Percentiles rank a stretch among this genome's conserved stretches.
Conservation (phyloP, 2,113 vertebrate species). For the Macaca mulatta region DNA sequence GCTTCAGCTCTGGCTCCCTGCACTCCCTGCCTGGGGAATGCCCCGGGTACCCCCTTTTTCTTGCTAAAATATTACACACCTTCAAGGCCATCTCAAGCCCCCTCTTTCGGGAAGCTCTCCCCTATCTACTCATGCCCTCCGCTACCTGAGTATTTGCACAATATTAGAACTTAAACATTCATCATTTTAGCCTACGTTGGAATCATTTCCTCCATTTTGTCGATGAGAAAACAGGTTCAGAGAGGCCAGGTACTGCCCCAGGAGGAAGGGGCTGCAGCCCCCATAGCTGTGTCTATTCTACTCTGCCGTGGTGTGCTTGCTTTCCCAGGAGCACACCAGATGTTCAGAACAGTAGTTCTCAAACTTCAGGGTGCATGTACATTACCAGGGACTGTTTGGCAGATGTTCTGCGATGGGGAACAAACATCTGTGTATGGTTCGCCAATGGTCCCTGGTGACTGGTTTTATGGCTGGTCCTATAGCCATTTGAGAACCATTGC, state of each 20-base stretch:
- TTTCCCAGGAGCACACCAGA: neutral
- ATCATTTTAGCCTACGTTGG: neutral
- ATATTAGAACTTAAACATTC: no score
- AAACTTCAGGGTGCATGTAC: rapidly evolving
- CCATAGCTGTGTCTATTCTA: neutral
- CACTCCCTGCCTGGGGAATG: no score
- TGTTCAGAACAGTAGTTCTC: neutral
- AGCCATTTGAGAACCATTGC: neutral
- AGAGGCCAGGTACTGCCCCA: neutral
- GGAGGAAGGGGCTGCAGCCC: neutral
- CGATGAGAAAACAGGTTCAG: neutral
- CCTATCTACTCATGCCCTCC: rapidly evolving
- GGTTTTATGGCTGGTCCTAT: neutral
- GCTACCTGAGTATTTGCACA: neutral
- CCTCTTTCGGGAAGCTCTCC: neutral
- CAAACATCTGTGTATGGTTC: neutral
- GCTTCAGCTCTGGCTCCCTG: neutral
- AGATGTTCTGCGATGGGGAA: rapidly evolving
- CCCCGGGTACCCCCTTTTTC: neutral
- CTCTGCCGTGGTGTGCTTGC: rapidly evolving
- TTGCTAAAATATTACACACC: neutral
- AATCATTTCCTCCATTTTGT: neutral
- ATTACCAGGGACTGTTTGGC: neutral
- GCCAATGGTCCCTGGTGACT: neutral
- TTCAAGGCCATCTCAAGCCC: neutral